Evolutionary conservation across 2,888 invertebrate species (phyloP).

Genomic region (Ormia ochracea): DNA sequence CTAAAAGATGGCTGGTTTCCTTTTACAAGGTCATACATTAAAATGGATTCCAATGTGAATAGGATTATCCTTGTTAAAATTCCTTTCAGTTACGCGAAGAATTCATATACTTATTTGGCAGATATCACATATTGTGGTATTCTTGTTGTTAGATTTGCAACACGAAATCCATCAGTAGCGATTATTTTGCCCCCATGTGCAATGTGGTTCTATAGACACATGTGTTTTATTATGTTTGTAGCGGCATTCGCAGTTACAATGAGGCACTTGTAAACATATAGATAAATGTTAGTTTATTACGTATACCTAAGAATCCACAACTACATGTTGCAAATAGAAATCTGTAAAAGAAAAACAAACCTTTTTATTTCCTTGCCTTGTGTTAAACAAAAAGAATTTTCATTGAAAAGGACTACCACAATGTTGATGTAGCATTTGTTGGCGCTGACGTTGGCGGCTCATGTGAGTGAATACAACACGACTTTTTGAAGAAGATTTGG

Average conservation of each 20-base stretch:
- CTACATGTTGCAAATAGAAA: slow-evolving; percentile 12
- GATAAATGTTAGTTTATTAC: slow-evolving; percentile 1
- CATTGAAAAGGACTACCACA: slow-evolving; percentile 13
- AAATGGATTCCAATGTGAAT: no score
- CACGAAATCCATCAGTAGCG: background rate
- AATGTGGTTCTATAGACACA: background rate
- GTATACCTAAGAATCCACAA: background rate
- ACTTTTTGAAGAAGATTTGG: slow-evolving; percentile 59
- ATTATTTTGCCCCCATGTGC: background rate
- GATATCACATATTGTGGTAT: no score
- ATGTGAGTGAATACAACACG: slow-evolving; percentile 27
- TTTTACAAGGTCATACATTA: no score
- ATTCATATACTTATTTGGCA: no score
- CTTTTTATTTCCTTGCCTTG: background rate
- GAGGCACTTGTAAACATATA: background rate
- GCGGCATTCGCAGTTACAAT: background rate
- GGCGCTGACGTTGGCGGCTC: slow-evolving; percentile 18
- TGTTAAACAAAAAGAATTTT: slow-evolving; percentile 7
- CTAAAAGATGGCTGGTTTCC: no score
- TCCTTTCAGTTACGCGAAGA: no score
- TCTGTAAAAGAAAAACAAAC: background rate
- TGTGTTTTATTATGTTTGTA: background rate
- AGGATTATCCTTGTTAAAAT: no score
- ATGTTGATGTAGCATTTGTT: slow-evolving; percentile 2
- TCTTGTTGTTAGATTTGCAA: background rate